These are phyloP conservation scores for Hybognathus amarus DNA, from an alignment of 2,797 vertebrate species.

Conservation along the genomic window DNA sequence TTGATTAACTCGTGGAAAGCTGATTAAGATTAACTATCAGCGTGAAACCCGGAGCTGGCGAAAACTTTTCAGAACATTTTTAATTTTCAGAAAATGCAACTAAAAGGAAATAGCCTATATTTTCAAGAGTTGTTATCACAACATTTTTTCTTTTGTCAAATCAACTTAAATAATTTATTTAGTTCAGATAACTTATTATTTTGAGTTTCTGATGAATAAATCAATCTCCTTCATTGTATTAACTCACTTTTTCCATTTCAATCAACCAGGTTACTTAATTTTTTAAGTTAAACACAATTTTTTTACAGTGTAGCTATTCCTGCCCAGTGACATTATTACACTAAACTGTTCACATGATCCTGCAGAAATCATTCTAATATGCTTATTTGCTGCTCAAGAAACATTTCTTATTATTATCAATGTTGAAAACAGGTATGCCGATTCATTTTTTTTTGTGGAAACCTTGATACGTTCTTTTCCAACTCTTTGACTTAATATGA, in stretches of 20 bases:
- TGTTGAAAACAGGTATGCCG: neutral
- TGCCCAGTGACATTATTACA: neutral
- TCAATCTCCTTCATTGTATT: too few relatives aligned
- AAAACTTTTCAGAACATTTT: conserved; percentile 25
- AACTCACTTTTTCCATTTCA: too few relatives aligned
- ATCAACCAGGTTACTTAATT: too few relatives aligned
- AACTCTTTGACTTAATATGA: neutral
- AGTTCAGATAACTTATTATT: too few relatives aligned
- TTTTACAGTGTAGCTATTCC: too few relatives aligned
- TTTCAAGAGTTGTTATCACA: too few relatives aligned
- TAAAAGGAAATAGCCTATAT: conserved; percentile 26
- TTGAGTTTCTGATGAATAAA: too few relatives aligned
- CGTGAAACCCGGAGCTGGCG: conserved; percentile 12
- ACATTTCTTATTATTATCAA: neutral
- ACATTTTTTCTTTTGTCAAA: too few relatives aligned
- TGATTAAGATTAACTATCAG: conserved; percentile 58
- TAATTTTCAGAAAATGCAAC: neutral
- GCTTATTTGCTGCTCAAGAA: neutral
- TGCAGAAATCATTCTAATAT: too few relatives aligned
- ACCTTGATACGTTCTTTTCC: neutral
- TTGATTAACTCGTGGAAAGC: conserved; percentile 52
- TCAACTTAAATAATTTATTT: too few relatives aligned
- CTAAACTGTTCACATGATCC: neutral
- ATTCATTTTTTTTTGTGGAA: neutral
- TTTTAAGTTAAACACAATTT: too few relatives aligned